Conservation (phyloP, 2,113 vertebrate species). For the Condylura cristata region DNA sequence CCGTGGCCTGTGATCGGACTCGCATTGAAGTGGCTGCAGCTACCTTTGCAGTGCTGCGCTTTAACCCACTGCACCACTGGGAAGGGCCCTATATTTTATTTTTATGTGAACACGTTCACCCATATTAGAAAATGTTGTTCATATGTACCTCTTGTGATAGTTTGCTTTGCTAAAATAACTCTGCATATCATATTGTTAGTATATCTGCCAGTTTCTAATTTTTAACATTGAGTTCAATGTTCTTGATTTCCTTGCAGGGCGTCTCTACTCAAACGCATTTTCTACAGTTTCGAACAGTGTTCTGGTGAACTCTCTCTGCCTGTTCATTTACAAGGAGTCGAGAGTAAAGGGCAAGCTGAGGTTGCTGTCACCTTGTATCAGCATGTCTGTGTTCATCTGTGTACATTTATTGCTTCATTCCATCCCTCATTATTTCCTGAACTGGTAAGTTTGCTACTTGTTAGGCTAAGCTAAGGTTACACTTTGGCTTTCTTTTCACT, state of each 20-base stretch:
- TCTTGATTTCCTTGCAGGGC: conserved; percentile 82
- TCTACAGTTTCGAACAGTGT: conserved; percentile 90
- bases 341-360: conserved; percentile 87
- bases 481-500: background rate
- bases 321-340: conserved; percentile 87
- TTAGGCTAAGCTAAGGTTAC: background rate
- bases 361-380: conserved; percentile 90
- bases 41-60: too few relatives aligned
- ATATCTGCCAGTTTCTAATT: background rate
- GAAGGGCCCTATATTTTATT: too few relatives aligned
- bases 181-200: background rate
- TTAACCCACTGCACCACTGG: too few relatives aligned
- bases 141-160: background rate
- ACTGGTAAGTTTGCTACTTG: conserved; percentile 87
- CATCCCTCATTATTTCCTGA: conserved; percentile 86
- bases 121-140: background rate
- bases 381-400: conserved; percentile 92
- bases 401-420: conserved; percentile 90
- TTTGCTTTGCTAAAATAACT: conserved; percentile 34
- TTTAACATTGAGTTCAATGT: background rate
- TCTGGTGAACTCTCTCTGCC: conserved; percentile 90
- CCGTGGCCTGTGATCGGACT: too few relatives aligned
- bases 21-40: too few relatives aligned
- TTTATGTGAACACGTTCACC: background rate
- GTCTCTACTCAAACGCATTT: conserved; percentile 89